A percentile compares a stretch with the other conserved stretches of the same genome.
Conservation (phyloP, 2,888 invertebrate species). For the Luperina nickerlii region DNA sequence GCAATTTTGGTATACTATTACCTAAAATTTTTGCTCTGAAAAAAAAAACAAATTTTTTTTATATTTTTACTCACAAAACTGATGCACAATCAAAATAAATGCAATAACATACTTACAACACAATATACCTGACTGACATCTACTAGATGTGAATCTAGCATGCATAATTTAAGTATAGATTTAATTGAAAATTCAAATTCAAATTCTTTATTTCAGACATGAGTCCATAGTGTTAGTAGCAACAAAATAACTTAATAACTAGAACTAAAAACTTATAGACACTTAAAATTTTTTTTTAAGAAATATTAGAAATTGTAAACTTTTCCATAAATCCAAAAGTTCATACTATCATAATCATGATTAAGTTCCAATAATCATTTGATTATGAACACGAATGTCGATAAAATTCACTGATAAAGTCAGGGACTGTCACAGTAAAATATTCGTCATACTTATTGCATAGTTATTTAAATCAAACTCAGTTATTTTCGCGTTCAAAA, state of each 20-base stretch:
- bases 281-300: too few species aligned
- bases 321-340: neutral
- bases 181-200: too few species aligned
- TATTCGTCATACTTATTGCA: conserved; percentile 31
- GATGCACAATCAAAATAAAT: too few species aligned
- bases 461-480: conserved; percentile 70
- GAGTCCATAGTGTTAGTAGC: too few species aligned
- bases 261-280: too few species aligned
- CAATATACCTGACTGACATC: neutral
- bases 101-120: neutral
- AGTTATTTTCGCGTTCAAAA: conserved; percentile 71
- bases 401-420: conserved; percentile 42
- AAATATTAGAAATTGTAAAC: neutral
- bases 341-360: neutral
- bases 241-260: too few species aligned
- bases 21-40: too few species aligned
- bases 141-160: neutral
- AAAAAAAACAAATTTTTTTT: too few species aligned
- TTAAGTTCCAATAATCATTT: too few species aligned
- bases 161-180: neutral
- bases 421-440: conserved; percentile 23
- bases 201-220: too few species aligned
- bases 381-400: neutral
- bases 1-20: neutral
- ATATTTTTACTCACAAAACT: too few species aligned